Evolutionary conservation across 2,888 invertebrate species (phyloP).

Genomic region (Sarcophaga subvicina): DNA sequence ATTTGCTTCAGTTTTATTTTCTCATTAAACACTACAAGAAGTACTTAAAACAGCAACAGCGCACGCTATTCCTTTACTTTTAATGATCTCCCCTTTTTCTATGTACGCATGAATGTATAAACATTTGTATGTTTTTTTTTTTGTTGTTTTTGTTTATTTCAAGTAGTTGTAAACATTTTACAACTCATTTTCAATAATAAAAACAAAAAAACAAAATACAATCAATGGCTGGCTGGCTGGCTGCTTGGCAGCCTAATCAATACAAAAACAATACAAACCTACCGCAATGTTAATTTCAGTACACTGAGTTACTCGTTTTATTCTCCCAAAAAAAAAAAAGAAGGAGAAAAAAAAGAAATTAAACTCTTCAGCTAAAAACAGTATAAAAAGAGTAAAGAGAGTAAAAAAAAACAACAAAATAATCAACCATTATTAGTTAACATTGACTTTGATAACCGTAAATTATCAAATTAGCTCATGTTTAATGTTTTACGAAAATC

Average conservation of each 20-base stretch:
- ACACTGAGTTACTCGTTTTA: constrained; percentile 38
- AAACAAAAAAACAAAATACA: background rate
- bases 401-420: background rate
- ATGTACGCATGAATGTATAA: background rate
- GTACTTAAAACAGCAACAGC: constrained; percentile 23
- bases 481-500: constrained; percentile 22
- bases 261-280: constrained; percentile 50
- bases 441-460: constrained; percentile 70
- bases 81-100: constrained; percentile 4
- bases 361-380: constrained; percentile 26
- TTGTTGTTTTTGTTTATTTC: background rate
- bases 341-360: constrained; percentile 4
- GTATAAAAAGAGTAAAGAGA: background rate
- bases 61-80: background rate
- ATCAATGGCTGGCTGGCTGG: background rate
- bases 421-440: constrained; percentile 51
- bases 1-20: constrained; percentile 5
- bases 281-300: constrained; percentile 61
- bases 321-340: constrained; percentile 15
- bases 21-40: constrained; percentile 23
- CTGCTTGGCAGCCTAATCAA: background rate
- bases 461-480: constrained; percentile 71
- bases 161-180: constrained; percentile 57
- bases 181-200: constrained; percentile 50
- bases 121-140: constrained; percentile 1